Evolutionary conservation across 2,888 invertebrate genomes (phyloP).

Genomic region (Drosophila monieri): DNA sequence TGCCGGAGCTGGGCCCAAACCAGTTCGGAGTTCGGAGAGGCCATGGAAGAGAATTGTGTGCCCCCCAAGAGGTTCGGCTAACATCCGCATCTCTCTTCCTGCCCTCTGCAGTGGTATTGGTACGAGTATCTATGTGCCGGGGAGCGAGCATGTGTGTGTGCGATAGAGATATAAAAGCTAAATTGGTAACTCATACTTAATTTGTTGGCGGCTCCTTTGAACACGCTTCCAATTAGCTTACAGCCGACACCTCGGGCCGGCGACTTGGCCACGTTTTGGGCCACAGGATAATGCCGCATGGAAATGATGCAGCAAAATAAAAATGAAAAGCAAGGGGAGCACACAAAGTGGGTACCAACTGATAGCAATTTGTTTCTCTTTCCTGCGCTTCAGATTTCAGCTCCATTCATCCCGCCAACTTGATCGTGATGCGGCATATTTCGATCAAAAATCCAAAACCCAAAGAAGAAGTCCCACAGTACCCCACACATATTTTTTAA

Average conservation of each 20-base stretch:
- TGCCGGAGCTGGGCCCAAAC: conserved; percentile 47
- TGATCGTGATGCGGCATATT: conserved; percentile 62
- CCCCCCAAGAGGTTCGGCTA: conserved; percentile 58
- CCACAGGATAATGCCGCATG: conserved; percentile 66
- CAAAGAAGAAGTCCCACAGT: conserved; percentile 3
- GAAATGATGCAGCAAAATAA: conserved; percentile 70
- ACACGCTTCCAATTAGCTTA: conserved; percentile 84
- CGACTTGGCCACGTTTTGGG: conserved; percentile 39
- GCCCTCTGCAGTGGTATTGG: conserved; percentile 23
- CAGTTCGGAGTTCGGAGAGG: conserved; percentile 50
- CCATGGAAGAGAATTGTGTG: conserved; percentile 36
- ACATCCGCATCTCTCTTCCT: conserved; percentile 56
- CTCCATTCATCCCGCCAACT: conserved; percentile 62
- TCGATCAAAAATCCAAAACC: conserved; percentile 35
- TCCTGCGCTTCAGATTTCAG: conserved; percentile 29
- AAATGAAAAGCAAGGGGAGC: conserved; percentile 37
- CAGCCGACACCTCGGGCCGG: conserved; percentile 83
- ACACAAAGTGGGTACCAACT: conserved; percentile 29
- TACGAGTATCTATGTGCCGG: conserved; percentile 29
- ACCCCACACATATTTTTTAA: conserved; percentile 22
- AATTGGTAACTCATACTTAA: conserved; percentile 83
- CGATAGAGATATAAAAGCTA: conserved; percentile 83
- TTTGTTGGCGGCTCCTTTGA: conserved; percentile 84
- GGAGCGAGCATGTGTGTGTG: conserved; percentile 51
- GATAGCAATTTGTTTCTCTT: conserved; percentile 63